Conservation (phyloP, 2,113 vertebrate species). For the Takifugu flavidus region DNA sequence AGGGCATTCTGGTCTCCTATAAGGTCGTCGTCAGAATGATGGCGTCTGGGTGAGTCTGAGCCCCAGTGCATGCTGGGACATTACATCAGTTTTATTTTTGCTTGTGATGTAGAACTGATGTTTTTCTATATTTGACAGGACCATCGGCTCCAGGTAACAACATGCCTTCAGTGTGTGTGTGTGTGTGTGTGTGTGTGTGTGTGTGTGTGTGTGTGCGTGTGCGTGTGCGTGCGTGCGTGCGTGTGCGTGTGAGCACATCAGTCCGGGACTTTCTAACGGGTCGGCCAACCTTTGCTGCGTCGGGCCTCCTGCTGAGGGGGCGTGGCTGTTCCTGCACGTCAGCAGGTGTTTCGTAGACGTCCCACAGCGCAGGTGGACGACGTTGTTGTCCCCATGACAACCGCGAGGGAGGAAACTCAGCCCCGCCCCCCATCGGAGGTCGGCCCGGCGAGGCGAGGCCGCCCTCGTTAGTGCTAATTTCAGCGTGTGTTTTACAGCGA, state of each 20-base stretch:
- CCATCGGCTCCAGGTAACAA: constrained; percentile 49
- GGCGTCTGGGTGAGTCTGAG: constrained; percentile 82
- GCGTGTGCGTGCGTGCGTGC: background rate
- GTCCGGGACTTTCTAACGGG: too few species aligned
- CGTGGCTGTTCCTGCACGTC: too few species aligned
- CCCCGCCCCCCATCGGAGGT: too few species aligned
- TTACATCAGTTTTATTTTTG: too few species aligned
- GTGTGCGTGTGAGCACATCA: background rate
- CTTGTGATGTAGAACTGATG: background rate
- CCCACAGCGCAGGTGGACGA: too few species aligned
- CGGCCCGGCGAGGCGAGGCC: too few species aligned
- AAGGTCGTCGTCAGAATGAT: constrained; percentile 85
- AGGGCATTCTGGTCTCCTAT: constrained; percentile 92
- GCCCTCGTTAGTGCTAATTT: background rate
- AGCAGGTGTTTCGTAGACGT: too few species aligned
- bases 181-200: background rate
- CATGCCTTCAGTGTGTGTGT: background rate
- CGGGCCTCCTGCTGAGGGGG: too few species aligned
- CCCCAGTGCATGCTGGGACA: background rate
- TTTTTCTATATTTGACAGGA: constrained; percentile 23
- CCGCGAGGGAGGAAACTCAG: too few species aligned
- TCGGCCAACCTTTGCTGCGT: too few species aligned
- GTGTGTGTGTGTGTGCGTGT: background rate
- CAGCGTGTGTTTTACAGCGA: constrained; percentile 74
- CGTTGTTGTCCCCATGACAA: too few species aligned